These are phyloP conservation scores for Thunnus thynnus DNA, from an alignment of 2,113 vertebrate genomes.

Conservation along the genomic window DNA sequence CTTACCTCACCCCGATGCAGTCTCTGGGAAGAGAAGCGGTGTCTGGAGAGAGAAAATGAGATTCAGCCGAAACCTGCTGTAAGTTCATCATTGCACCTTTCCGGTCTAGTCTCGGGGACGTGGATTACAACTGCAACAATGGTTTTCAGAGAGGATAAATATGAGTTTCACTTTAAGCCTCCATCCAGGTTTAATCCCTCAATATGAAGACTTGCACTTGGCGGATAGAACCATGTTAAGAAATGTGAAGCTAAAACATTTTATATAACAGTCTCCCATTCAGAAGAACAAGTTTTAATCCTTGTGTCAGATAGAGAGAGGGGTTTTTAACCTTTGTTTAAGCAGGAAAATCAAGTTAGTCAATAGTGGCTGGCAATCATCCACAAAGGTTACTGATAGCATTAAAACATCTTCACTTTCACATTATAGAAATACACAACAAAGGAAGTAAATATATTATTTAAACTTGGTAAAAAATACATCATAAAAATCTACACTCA, in stretches of 20 bases:
- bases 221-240: conserved; percentile 3
- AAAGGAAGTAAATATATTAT: no score
- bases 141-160: conserved; percentile 49
- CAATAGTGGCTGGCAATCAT: background rate
- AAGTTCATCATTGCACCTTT: conserved; percentile 78
- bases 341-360: background rate
- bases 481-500: no score
- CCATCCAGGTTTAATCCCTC: conserved; percentile 37
- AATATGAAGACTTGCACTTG: conserved; percentile 21
- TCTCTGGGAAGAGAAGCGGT: conserved; percentile 88
- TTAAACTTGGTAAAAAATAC: no score
- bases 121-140: conserved; percentile 51
- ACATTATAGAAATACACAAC: no score
- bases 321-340: background rate
- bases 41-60: conserved; percentile 87
- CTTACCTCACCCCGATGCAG: conserved; percentile 59
- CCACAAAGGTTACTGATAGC: no score
- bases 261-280: background rate
- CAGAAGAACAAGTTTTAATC: background rate
- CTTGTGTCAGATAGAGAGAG: background rate
- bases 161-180: conserved; percentile 57
- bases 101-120: conserved; percentile 34
- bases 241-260: conserved; percentile 10
- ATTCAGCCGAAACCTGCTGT: conserved; percentile 86
- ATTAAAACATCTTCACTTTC: no score